Base-by-base conservation (phyloP, 2,888 invertebrate species). In the Busseola fusca region DNA sequence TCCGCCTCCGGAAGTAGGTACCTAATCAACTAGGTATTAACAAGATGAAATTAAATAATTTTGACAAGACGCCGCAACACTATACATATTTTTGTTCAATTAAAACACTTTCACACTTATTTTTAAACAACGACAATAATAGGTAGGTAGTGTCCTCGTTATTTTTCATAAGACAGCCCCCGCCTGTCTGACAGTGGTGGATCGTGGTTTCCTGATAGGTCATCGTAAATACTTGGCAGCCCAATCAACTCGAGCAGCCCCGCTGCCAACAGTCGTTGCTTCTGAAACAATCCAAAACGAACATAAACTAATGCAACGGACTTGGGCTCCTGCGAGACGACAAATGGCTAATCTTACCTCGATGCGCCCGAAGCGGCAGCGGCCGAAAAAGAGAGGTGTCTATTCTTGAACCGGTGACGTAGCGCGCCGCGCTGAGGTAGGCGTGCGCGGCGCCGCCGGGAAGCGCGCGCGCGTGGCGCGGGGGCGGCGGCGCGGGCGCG, bases 371-470 rank as follows among this genome's bases (percentile, higher is more conserved):
- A 34, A 93, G 85, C n/a, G 93, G 90, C n/a, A 94, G 84, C 72
- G 92, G 87, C 14, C 93, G 93, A 86, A 96, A 96, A 63, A 96
- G 89, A 18, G 95, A 93, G 6, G 95, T 95, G 87, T 96, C 96
- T 78, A 95, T 93, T 60, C 94, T 89, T 10, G 94, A 94, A 74
- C 98, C 98, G 76, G 98, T 97, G 83, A 98, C 97, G 92, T 98
- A 98, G 87, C 98, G 96, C 82, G 98, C 97, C 80, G 98, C 97
- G 81, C 97, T 97, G 80, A 98, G 93, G 93, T 98, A 98, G 79
- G 97, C 97, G 86, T 97, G 97, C 84, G 98, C 98, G 83, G 98
- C 97, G 86, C 97, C 97, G 34, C 83, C 85, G 40, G 84, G 81
- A 30, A 81, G 72, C 6, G 73, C 76, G 59, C 59, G 69, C 37